Conservation (phyloP, 2,888 invertebrate genomes). For the Agrochola litura region DNA sequence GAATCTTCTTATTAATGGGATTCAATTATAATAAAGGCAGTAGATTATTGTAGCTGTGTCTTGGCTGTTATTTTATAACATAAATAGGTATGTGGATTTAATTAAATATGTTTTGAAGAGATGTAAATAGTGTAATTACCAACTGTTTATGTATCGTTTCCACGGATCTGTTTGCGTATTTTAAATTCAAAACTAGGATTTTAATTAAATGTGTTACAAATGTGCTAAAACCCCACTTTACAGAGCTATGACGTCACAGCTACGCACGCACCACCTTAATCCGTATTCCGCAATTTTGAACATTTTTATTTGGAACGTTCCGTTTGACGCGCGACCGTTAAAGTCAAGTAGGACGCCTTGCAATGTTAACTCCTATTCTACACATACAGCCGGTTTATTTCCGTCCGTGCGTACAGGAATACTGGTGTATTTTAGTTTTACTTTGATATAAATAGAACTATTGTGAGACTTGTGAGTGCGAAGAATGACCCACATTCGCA, state of each 20-base stretch:
- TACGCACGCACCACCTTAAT: conserved; percentile 15
- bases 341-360: conserved; percentile 51
- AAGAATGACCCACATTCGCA: conserved; percentile 82
- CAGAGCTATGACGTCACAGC: conserved; percentile 23
- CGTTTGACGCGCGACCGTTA: conserved; percentile 48
- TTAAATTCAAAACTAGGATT: background rate
- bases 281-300: conserved; percentile 32
- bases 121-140: background rate
- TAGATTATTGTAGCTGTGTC: background rate
- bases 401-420: conserved; percentile 85
- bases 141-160: background rate
- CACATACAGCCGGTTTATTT: conserved; percentile 80
- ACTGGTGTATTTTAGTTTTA: conserved; percentile 85
- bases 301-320: conserved; percentile 46
- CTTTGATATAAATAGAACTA: conserved; percentile 86
- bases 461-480: conserved; percentile 75
- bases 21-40: background rate
- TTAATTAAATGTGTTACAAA: background rate
- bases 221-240: background rate
- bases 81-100: background rate
- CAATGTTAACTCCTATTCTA: conserved; percentile 66
- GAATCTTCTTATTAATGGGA: background rate
- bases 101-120: background rate
- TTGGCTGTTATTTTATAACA: background rate
- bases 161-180: background rate